A percentile compares a stretch with the other conserved stretches of the same genome.
phyloP scores from a whole-genome alignment of 2,113 vertebrate genomes.

The Scortum barcoo region DNA sequence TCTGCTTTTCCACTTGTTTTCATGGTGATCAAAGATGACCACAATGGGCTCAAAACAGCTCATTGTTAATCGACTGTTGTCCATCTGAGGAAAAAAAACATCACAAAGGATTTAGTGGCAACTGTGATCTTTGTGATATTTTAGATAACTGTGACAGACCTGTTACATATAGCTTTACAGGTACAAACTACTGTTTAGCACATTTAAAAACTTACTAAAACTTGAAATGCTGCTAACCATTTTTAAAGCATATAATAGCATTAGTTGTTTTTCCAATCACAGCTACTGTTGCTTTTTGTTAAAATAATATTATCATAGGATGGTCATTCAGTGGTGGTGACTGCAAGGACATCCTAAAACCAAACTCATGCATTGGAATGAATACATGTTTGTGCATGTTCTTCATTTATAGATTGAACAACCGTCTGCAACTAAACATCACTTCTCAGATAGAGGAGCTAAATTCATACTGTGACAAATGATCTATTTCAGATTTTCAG shows the following conservation, averaged over 20 bases:
- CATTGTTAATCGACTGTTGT: conserved; percentile 92
- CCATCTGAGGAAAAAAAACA: conserved; percentile 84
- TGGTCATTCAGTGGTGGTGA: no score
- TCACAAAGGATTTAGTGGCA: background rate
- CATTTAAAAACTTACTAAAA: background rate
- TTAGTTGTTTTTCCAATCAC: background rate
- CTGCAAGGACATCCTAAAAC: background rate
- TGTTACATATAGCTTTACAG: background rate
- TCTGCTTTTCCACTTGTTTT: conserved; percentile 95
- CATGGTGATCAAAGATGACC: conserved; percentile 93
- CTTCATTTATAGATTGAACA: background rate
- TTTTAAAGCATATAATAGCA: background rate
- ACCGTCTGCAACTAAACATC: background rate
- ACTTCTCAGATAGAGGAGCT: background rate
- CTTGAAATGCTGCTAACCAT: no score
- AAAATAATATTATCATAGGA: background rate
- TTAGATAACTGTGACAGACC: background rate
- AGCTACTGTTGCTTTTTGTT: background rate
- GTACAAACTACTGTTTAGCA: background rate
- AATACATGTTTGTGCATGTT: background rate
- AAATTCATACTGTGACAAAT: background rate
- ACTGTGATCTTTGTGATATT: background rate
- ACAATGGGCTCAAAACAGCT: conserved; percentile 92
- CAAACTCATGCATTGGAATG: background rate
- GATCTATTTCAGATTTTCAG: background rate